These are phyloP conservation scores for Rhagium mordax DNA, from an alignment of 2,888 invertebrate genomes.

Conservation along the genomic window DNA sequence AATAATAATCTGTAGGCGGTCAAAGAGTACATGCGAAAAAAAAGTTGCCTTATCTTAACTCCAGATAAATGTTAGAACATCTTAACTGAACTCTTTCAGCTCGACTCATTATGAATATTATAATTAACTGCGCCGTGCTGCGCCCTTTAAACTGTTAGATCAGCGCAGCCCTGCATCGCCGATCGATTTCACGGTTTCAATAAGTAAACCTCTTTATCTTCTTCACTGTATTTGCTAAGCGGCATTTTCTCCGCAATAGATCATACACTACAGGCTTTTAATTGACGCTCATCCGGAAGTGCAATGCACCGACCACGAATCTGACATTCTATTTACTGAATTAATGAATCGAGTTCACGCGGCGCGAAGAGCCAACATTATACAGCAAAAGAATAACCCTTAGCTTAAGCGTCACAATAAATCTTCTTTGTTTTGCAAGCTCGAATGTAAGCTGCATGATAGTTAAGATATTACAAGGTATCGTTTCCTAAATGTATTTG, in stretches of 20 bases:
- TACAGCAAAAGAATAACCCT: neutral
- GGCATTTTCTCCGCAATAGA: slow-evolving; percentile 18
- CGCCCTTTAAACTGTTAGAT: neutral
- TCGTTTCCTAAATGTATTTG: no score
- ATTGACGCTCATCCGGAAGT: slow-evolving; percentile 47
- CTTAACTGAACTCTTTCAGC: no score
- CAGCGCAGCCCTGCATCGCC: neutral
- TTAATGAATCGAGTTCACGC: slow-evolving; percentile 40
- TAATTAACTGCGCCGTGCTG: no score
- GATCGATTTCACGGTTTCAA: neutral
- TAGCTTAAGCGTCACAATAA: neutral
- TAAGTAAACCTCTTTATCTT: slow-evolving; percentile 2
- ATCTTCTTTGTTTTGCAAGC: neutral
- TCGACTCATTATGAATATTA: no score
- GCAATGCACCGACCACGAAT: slow-evolving; percentile 37
- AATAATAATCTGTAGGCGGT: no score
- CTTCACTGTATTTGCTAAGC: neutral
- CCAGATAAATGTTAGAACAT: no score
- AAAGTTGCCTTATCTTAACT: no score
- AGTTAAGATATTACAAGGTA: no score
- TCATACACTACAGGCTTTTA: slow-evolving; percentile 30
- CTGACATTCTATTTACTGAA: slow-evolving; percentile 48
- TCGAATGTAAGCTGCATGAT: neutral
- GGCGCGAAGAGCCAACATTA: slow-evolving; percentile 6
- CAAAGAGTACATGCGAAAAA: no score